These are phyloP conservation scores for Neoaliturus tenellus DNA, from an alignment of 2,888 invertebrate species.

Conservation along the genomic window DNA sequence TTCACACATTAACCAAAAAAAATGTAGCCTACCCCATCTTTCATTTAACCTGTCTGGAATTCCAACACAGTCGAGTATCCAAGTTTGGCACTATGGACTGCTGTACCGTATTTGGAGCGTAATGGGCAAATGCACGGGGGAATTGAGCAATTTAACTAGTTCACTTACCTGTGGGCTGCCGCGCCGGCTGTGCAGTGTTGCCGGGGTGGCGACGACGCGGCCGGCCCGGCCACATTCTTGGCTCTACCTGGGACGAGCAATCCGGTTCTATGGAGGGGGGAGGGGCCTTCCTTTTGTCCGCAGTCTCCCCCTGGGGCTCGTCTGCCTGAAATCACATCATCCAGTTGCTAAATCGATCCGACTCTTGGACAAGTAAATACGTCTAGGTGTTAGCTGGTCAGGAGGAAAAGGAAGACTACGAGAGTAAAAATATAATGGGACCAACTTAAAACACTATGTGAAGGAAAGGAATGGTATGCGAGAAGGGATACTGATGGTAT, in stretches of 20 bases:
- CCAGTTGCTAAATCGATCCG: slow-evolving; percentile 20
- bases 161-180: slow-evolving; percentile 11
- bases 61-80: too few relatives aligned
- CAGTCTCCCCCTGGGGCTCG: slow-evolving; percentile 7
- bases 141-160: slow-evolving; percentile 11
- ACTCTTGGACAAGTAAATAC: too few relatives aligned
- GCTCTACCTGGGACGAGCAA: slow-evolving; percentile 33
- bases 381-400: too few relatives aligned
- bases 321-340: slow-evolving; percentile 24
- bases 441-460: too few relatives aligned
- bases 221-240: slow-evolving; percentile 21
- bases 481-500: too few relatives aligned
- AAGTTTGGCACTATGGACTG: neutral
- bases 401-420: too few relatives aligned
- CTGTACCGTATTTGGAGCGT: neutral
- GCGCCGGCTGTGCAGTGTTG: neutral
- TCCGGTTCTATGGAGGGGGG: slow-evolving; percentile 28
- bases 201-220: neutral
- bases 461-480: too few relatives aligned
- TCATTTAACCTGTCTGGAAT: too few relatives aligned
- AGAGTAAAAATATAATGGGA: too few relatives aligned
- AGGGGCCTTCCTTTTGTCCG: slow-evolving; percentile 42
- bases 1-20: too few relatives aligned
- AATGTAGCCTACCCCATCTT: too few relatives aligned
- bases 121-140: neutral